Evolutionary conservation across 1,140 invertebrate genomes (phyloP), one percentile per base, ranked within the genome.

Genomic region (Drosophila nigrodunni): DNA sequence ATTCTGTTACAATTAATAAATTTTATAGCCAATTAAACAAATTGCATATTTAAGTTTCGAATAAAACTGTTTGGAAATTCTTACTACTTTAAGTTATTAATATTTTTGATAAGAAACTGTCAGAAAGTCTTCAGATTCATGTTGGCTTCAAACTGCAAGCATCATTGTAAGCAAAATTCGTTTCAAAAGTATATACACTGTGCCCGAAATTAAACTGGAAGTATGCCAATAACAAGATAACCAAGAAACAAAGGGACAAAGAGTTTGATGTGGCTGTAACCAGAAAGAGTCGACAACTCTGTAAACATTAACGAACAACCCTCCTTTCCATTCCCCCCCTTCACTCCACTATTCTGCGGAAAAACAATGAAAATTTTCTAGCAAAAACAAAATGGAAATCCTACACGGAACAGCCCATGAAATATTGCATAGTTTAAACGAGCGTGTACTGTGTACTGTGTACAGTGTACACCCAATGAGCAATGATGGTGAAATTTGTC

Each of bases 341-440:
- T 30, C 25, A 30, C 25, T 30, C 25, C 6, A 2, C 6, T 30
- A 5, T 4, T 52, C 46, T 37, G 43, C 21, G 30, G 30, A 11
- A 7, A 35, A 35, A 46, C 47, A 66, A 75, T 41, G 35, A 18
- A 50, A 64, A 58, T 50, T 54, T 47, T 35, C 46, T 59, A 49
- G 25, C 43, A 58, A 43, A 44, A 59, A 41, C 80, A 69, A 72
- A 78, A 68, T 74, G 54, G 43, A 64, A 76, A 76, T 47, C 34
- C 34, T 35, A 74, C 78, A 68, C 61, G 64, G 50, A 77, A 54
- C 30, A 15, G 21, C 35, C 49, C 67, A 69, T 85, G 74, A 89
- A 81, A 88, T 85, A 85, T 89, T 75, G 66, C 50, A 78, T 74
- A 80, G 57, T 78, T 83, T 69, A 78, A 73, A 85, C 80, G 62